Evolutionary conservation across 2,888 invertebrate genomes (phyloP).

Genomic region (Cryptus armator): DNA sequence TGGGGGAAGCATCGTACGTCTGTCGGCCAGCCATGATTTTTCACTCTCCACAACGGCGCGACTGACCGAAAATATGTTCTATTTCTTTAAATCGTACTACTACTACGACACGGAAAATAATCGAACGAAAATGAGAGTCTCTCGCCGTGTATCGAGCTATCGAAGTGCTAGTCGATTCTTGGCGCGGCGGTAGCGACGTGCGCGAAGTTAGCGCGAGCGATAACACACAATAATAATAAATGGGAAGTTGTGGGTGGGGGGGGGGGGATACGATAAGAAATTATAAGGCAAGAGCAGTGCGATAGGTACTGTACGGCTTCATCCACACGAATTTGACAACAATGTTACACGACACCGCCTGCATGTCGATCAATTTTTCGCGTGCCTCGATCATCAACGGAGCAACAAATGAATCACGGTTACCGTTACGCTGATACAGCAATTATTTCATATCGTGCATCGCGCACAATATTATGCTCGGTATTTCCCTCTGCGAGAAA

Average conservation of each 20-base stretch:
- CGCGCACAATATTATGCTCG: too few relatives aligned
- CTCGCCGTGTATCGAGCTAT: constrained; percentile 37
- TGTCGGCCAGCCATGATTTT: constrained; percentile 82
- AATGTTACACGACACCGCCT: neutral
- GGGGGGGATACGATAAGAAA: too few relatives aligned
- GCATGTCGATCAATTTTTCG: neutral
- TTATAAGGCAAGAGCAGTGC: too few relatives aligned
- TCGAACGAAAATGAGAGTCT: constrained; percentile 32
- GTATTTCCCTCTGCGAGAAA: too few relatives aligned
- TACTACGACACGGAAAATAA: neutral
- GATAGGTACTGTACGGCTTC: too few relatives aligned
- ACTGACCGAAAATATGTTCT: neutral
- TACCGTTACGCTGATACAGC: too few relatives aligned
- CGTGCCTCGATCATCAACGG: neutral
- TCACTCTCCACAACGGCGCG: neutral
- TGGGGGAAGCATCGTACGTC: constrained; percentile 87
- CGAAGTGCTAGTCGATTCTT: neutral
- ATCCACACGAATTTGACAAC: neutral
- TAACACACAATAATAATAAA: neutral
- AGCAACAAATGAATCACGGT: neutral
- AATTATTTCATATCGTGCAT: too few relatives aligned
- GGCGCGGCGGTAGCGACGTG: neutral
- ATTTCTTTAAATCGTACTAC: too few relatives aligned
- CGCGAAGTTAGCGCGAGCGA: neutral
- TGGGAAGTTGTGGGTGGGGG: too few relatives aligned